Conservation (phyloP, 2,888 invertebrate species). For the Zonitis immaculata region DNA sequence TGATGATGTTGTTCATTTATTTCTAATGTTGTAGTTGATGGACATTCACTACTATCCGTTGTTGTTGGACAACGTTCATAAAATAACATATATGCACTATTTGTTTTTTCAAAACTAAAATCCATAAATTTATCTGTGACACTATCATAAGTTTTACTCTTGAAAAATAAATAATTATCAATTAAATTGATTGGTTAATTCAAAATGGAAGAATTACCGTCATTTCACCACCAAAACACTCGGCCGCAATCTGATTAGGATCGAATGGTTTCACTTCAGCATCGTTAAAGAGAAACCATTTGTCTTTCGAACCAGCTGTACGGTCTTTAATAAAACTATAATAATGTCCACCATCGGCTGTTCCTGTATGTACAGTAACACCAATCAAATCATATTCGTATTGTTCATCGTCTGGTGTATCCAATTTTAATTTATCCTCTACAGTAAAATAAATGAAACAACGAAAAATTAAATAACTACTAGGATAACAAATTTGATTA, state of each 20-base stretch:
- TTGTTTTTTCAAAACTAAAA: slow-evolving; percentile 95
- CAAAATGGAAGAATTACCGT: slow-evolving; percentile 56
- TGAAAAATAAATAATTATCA: slow-evolving; percentile 33
- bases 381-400: slow-evolving; percentile 68
- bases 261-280: slow-evolving; percentile 94
- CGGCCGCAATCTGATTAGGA: slow-evolving; percentile 88
- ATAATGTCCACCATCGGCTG: slow-evolving; percentile 95
- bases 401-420: slow-evolving; percentile 58
- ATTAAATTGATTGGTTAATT: background rate
- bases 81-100: slow-evolving; percentile 96
- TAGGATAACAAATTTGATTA: slow-evolving; percentile 31
- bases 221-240: slow-evolving; percentile 98
- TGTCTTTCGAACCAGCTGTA: slow-evolving; percentile 68
- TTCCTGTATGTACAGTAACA: slow-evolving; percentile 96
- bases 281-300: slow-evolving; percentile 90
- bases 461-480: background rate
- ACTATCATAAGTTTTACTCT: slow-evolving; percentile 95
- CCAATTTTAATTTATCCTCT: slow-evolving; percentile 61
- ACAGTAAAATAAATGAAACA: slow-evolving; percentile 1
- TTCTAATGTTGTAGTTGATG: slow-evolving; percentile 37
- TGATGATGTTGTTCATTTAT: slow-evolving; percentile 26
- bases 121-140: slow-evolving; percentile 97
- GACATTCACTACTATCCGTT: slow-evolving; percentile 43
- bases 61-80: slow-evolving; percentile 71
- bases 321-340: slow-evolving; percentile 93